Evolutionary conservation across 2,888 invertebrate genomes (phyloP), one percentile per base, ranked within the genome.

Genomic region (Heliconius erato): DNA sequence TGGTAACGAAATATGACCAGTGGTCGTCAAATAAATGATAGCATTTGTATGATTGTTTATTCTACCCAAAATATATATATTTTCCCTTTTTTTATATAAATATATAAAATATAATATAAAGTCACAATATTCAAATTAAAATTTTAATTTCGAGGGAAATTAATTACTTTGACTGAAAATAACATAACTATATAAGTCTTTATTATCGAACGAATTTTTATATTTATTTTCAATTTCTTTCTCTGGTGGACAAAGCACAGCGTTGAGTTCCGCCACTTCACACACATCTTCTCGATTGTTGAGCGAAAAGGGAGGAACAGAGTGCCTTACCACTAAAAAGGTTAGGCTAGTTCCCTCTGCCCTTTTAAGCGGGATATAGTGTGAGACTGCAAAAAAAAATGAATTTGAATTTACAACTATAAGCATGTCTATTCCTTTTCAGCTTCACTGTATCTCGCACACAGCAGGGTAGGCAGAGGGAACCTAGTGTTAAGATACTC

Each of bases 1-100:
- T 72, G 26, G 44, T 72, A 72, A n/a, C 72, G 26, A 72, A 49
- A 72, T 72, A 72, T 72, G 72, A 14, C 26, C 44, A 26, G 6
- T 19, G 23, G 72, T 49, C 72, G 26, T 72, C 26, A 40, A 44
- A n/a, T 71, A n/a, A 26, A 26, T 71, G 14, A 6, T 44, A 40
- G 2, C 2, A 11, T 23, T 35, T 69, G 0, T 28, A 35, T 69
- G 4, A 35, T 69, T 35, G 32, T 69, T 69, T 63, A 63, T n/a
- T 9, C 12, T 11, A 4, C 3, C 3, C 4, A n/a, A 63, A 63
- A 59, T 9, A 23, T 5, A 40, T 1, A 40, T 40, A 40, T 49
- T 49, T 19, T 49, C 16, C 16, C 0, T 54, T 54, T 54, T 16
- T 6, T 54, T 49, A 16, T 16, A 49, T 49, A 35, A 35, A 35